Base-by-base conservation (phyloP, 1,140 invertebrate species). In the Capitella teleta region DNA sequence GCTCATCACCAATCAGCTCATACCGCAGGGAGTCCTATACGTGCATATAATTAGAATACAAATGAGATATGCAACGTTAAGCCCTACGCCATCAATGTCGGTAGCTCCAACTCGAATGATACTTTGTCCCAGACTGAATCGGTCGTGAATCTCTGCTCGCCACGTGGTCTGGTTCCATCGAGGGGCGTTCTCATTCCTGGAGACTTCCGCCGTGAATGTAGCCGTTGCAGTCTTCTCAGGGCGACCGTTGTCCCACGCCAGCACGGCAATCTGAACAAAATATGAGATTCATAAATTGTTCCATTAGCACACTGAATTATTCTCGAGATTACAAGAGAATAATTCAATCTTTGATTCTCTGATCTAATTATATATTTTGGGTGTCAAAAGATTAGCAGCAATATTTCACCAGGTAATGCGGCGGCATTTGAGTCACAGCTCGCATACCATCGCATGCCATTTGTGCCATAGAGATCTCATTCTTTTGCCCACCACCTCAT, bases 211-310 rank as follows among this genome's bases (percentile, higher is more conserved):
- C 18, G 40, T 51, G 40, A 51, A 43, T 12, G 40, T 51, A 12
- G 49, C 38, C n/a, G 37, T 51, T 2, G 49, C 19, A 4, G 49
- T 51, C 32, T 51, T 51, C 40, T 51, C 21, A 30, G 38, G 19
- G 5, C 41, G n/a, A 18, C 21, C 38, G 16, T 23, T 3, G 28
- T 51, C 49, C 49, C 49, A 51, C 5, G 44, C 19, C n/a, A 44
- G 12, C 5, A 51, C 38, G 16, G 40, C n/a, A 25, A 51, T 23
- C 41, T 44, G 25, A 1, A 16, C 42, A 23, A 30, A 5, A 10
- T n/a, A n/a, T n/a, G n/a, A n/a, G n/a, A n/a, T n/a, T n/a, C n/a
- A n/a, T n/a, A n/a, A n/a, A n/a, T n/a, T n/a, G n/a, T n/a, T n/a
- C n/a, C n/a, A n/a, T n/a, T n/a, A n/a, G n/a, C n/a, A n/a, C n/a